phyloP scores from a whole-genome alignment of 2,888 invertebrate species.

The Agapetus fuscipes region DNA sequence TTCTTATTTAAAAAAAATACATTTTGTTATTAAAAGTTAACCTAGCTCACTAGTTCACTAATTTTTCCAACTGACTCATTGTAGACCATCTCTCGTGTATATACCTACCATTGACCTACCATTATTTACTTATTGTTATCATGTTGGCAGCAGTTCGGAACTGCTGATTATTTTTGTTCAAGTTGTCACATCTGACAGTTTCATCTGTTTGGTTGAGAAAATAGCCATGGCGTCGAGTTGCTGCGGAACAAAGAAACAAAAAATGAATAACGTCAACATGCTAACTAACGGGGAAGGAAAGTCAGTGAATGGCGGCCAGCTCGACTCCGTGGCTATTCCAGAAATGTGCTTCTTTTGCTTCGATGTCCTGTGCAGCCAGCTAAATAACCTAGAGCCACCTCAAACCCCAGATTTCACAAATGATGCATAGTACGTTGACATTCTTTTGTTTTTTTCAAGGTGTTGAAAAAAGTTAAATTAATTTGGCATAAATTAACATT shows the following conservation, averaged over 20 bases:
- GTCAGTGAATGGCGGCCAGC: constrained; percentile 43
- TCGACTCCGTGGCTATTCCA: constrained; percentile 63
- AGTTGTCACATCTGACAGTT: no score
- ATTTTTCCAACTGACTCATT: no score
- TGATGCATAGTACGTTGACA: constrained; percentile 18
- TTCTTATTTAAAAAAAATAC: no score
- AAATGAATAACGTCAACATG: constrained; percentile 61
- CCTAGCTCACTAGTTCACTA: no score
- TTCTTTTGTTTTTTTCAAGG: constrained; percentile 15
- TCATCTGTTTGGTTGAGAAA: no score
- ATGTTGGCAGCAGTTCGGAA: no score
- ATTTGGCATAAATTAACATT: not conserved
- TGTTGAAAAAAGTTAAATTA: not conserved
- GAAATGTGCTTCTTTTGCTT: constrained; percentile 99
- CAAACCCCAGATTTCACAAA: constrained; percentile 63
- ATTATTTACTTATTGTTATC: no score
- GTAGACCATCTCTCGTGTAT: no score
- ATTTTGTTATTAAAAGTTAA: no score
- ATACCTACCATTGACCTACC: no score
- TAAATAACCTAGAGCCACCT: constrained; percentile 88
- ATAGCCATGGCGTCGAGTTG: constrained; percentile 76
- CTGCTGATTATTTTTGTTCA: no score
- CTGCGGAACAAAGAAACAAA: constrained; percentile 88
- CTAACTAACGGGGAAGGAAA: constrained; percentile 48
- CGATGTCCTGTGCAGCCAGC: constrained; percentile 92